phyloP scores from a whole-genome alignment of 2,888 invertebrate genomes.

The Lasioglossum malachurum region DNA sequence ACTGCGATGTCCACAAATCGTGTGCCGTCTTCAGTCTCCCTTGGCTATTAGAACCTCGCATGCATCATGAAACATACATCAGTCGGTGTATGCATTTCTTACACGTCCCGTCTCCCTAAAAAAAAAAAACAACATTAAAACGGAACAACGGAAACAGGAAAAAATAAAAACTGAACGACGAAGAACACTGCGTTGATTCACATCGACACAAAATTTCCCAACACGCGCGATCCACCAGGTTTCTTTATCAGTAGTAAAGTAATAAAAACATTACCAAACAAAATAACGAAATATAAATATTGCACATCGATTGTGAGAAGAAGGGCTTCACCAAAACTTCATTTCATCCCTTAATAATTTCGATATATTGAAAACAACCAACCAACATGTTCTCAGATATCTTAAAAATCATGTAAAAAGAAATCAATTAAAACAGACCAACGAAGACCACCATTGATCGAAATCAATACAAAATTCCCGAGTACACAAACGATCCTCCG shows the following conservation, averaged over 20 bases:
- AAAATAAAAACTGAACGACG: not conserved
- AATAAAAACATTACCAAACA: no score
- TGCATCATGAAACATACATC: not conserved
- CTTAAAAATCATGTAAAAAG: no score
- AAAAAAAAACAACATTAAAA: not conserved
- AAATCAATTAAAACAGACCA: not conserved
- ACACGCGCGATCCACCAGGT: not conserved
- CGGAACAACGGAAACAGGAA: not conserved
- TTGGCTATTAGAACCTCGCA: not conserved
- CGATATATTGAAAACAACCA: no score
- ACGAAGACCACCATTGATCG: not conserved
- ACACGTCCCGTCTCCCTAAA: not conserved
- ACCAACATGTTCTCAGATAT: no score
- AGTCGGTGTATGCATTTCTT: not conserved
- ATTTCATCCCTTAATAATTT: no score
- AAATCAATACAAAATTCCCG: not conserved
- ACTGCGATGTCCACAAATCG: constrained; percentile 35
- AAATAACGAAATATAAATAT: no score
- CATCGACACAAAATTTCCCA: not conserved
- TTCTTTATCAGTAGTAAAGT: not conserved
- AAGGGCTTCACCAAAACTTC: no score
- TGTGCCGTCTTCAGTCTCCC: constrained; percentile 5
- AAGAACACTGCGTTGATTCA: not conserved
- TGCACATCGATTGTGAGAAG: no score
- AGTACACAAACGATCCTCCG: not conserved